phyloP scores from a whole-genome alignment of 2,797 vertebrate genomes.

The Philypnodon macrostomus region DNA sequence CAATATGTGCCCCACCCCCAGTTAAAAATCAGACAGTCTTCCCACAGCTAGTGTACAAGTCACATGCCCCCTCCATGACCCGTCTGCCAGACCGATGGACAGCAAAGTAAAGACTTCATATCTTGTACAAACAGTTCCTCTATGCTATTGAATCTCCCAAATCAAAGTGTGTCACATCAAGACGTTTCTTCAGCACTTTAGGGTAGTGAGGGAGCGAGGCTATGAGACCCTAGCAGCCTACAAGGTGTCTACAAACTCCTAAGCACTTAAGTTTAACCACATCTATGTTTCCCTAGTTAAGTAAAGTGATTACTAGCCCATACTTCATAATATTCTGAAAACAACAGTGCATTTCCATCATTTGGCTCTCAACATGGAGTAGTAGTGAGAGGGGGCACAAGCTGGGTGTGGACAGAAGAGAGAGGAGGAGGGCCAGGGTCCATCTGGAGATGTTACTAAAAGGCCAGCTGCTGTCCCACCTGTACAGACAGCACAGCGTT shows the following conservation, averaged over 20 bases:
- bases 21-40: constrained; percentile 31
- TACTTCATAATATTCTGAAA: constrained; percentile 47
- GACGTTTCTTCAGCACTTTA: constrained; percentile 60
- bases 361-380: constrained; percentile 63
- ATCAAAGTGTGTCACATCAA: constrained; percentile 52
- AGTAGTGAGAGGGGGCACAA: constrained; percentile 42
- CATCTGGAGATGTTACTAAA: constrained; percentile 57
- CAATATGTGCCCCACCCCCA: constrained; percentile 40
- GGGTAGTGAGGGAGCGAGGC: constrained; percentile 54
- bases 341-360: constrained; percentile 71
- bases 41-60: constrained; percentile 41
- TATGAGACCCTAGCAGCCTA: constrained; percentile 46
- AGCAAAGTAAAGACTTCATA: constrained; percentile 59
- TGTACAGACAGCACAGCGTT: constrained; percentile 36
- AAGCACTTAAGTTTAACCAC: constrained; percentile 63
- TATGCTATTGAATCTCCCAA: constrained; percentile 62
- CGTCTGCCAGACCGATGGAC: constrained; percentile 51
- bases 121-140: constrained; percentile 56
- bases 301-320: constrained; percentile 59
- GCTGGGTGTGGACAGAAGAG: constrained; percentile 43
- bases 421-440: constrained; percentile 27
- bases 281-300: constrained; percentile 58
- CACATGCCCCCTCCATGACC: constrained; percentile 33
- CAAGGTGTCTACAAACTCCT: constrained; percentile 60
- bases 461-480: constrained; percentile 39